Conservation (phyloP, 2,797 vertebrate species). For the Luscinia megarhynchos region DNA sequence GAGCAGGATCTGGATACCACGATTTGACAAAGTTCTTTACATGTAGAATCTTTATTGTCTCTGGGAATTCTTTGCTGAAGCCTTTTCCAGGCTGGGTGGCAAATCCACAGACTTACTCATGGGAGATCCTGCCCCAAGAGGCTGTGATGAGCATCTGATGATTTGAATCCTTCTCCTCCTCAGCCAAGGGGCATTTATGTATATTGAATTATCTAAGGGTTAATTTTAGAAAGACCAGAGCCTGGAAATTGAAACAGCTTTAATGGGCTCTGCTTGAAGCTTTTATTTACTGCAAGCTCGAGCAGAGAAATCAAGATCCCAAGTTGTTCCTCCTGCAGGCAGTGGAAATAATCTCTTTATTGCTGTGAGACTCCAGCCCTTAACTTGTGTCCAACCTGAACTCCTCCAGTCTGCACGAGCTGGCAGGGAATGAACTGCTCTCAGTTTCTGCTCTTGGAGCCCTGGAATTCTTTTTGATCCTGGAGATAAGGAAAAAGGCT, state of each 20-base stretch:
- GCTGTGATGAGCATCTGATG: not conserved
- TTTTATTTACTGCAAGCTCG: slow-evolving; percentile 16
- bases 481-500: slow-evolving; percentile 58
- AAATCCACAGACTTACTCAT: not conserved
- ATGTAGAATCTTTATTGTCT: not conserved
- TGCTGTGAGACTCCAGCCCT: not conserved
- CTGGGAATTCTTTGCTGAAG: not conserved
- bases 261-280: not conserved
- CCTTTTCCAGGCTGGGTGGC: not conserved
- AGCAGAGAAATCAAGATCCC: not conserved
- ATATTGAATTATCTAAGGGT: not conserved
- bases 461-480: slow-evolving; percentile 61
- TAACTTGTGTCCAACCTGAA: slow-evolving; percentile 40
- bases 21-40: not conserved
- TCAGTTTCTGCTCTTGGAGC: slow-evolving; percentile 37
- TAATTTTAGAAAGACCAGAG: not conserved
- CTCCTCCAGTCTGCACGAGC: not conserved
- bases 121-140: not conserved
- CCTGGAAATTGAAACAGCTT: not conserved
- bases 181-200: not conserved
- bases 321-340: not conserved
- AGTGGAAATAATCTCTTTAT: slow-evolving; percentile 23
- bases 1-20: not conserved
- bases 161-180: not conserved
- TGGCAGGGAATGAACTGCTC: slow-evolving; percentile 50